Base-by-base conservation (phyloP, 2,797 vertebrate species). In the Melanotaenia trifasciata region DNA sequence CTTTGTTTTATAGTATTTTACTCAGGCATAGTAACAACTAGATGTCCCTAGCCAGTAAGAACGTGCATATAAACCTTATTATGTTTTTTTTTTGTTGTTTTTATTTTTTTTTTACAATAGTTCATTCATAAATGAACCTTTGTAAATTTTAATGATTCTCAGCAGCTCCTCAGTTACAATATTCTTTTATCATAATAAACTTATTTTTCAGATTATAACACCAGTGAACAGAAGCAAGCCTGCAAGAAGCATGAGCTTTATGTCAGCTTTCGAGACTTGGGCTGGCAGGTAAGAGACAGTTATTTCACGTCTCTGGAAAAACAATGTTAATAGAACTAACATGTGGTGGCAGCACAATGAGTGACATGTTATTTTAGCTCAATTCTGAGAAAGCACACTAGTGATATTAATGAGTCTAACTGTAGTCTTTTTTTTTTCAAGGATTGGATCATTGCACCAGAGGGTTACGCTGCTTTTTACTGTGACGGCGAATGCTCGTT, bases 161-260 rank as follows among this genome's bases (percentile, higher is more conserved):
- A 28, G 16, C 8, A 45, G 9, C 43, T 30, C 16, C 35, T 40
- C 33, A 40, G 22, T 18, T 20, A n/a, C n/a, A 5, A 54, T 38
- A 20, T 7, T 30, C 6, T n/a, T 58, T 4, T n/a, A n/a, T 58
- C 5, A 2, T 72, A 24, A 12, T 20, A 2, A 14, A 3, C 4
- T 72, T 72, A 56, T 57, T 78, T 84, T 72, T 84, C 81, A 99
- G 98, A 99, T 93, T 96, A 96, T 83, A 99, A 98, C 90, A 96
- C 96, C 59, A 99, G 98, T 3, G 98, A 99, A 85, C 98, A 98
- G 92, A 99, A 98, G 75, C 98, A 99, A 91, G 98, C 98, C 64
- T 99, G 98, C 86, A 99, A 98, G 93, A 99, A 99, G 86, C 98
- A 99, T 1, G 98, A 99, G 87, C 97, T 99, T 32, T 99, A 99